Base-by-base conservation (phyloP, 1,140 invertebrate species). In the Homarus americanus region DNA sequence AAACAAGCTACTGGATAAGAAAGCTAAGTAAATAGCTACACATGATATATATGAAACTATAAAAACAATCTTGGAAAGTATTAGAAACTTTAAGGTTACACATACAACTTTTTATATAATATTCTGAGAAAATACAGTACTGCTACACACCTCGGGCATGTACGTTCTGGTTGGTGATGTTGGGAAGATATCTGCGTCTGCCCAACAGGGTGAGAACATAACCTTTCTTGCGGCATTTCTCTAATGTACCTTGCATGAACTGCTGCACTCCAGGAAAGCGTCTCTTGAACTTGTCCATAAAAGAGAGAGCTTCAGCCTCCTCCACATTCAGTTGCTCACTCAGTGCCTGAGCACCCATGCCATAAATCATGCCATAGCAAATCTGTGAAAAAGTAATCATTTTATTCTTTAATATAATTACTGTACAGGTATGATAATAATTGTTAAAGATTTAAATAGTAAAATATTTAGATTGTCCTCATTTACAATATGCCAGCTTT, bases 281-380 rank as follows among this genome's bases (percentile, higher is more conserved):
- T 36, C 94, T 95, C 94, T 98, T 97, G 94, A 99, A 99, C 4
- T 96, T 95, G 87, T 97, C 96, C 93, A 97, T 96, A 94, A 99
- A 97, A 53, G 96, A 94, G 3, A 95, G 95, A 0, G 98, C 98
- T 93, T 98, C 97, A 76, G 96, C 94, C 94, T 98, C 97, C 4
- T 95, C 95, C n/a, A 98, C 96, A 84, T 96, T 96, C 32, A 99
- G 94, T 84, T 96, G 96, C 89, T 98, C 97, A 0, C 96, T 96
- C n/a, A 99, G 95, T 1, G 97, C 96, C 93, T 96, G 97, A 20
- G 96, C 95, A 17, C 98, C 98, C 96, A 99, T 99, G n/a, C 99
- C 99, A 94, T 99, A 99, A 78, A 99, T 97, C 92, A 99, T 98
- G 12, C 98, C 99, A 95, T 99, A 99, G 93, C 98, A 99, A 24